Conservation (phyloP, 1,140 invertebrate genomes). For the Ganaspis sp. region DNA sequence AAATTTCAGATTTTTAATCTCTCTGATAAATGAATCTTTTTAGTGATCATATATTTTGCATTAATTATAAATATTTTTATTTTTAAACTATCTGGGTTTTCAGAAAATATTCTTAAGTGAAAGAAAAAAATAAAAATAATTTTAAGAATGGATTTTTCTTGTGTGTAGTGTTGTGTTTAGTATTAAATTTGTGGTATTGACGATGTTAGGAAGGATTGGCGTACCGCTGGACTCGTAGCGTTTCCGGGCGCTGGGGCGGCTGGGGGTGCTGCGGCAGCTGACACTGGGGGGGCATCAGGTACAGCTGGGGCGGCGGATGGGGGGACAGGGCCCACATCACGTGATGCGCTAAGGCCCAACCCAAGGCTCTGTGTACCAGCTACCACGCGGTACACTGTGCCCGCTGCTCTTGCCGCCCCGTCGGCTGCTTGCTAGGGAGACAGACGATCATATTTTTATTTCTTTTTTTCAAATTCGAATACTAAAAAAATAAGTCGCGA, state of each 20-base stretch:
- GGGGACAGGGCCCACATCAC: conserved; percentile 77
- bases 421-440: conserved; percentile 83
- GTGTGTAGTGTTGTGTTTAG: background rate
- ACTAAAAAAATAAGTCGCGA: conserved; percentile 26
- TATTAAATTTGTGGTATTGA: background rate
- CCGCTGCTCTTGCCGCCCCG: conserved; percentile 84
- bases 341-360: conserved; percentile 81
- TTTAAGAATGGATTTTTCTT: background rate
- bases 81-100: too few relatives aligned
- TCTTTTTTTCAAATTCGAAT: conserved; percentile 38
- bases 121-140: background rate
- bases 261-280: conserved; percentile 53
- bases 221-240: conserved; percentile 74
- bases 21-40: too few relatives aligned
- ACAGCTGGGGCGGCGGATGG: conserved; percentile 76
- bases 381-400: conserved; percentile 85
- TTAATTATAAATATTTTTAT: too few relatives aligned
- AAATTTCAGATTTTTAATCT: too few relatives aligned
- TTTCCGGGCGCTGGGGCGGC: conserved; percentile 64
- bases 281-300: conserved; percentile 46
- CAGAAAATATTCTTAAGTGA: too few relatives aligned
- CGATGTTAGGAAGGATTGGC: conserved; percentile 72
- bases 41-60: too few relatives aligned
- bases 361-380: conserved; percentile 86
- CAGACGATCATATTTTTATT: conserved; percentile 57